phyloP scores from a whole-genome alignment of 2,888 invertebrate species.

The Heterodera filipjevi region DNA sequence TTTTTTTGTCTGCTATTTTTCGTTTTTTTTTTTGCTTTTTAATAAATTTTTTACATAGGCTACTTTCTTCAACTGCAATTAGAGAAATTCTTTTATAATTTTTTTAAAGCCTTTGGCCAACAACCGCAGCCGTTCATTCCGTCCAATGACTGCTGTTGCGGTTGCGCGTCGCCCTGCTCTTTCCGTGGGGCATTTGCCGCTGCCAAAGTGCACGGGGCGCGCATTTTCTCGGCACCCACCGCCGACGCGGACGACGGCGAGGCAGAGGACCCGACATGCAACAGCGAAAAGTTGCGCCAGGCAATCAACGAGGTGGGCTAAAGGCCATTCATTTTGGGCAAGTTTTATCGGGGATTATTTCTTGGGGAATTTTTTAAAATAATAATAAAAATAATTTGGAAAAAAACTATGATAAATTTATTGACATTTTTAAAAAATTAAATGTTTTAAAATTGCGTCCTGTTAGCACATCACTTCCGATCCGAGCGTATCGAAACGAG shows the following conservation, averaged over 20 bases:
- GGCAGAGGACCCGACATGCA: constrained; percentile 60
- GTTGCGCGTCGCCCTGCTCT: constrained; percentile 58
- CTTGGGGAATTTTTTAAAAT: neutral
- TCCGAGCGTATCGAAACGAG: constrained; percentile 60
- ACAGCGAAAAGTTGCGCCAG: constrained; percentile 55
- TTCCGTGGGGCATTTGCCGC: constrained; percentile 45
- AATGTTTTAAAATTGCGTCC: constrained; percentile 3
- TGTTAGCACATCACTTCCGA: constrained; percentile 60
- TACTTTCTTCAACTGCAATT: too few relatives aligned
- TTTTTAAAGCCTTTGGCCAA: neutral
- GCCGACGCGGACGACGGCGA: constrained; percentile 50
- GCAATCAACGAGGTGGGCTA: constrained; percentile 54
- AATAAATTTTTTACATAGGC: too few relatives aligned
- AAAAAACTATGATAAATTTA: too few relatives aligned
- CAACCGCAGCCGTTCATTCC: constrained; percentile 27
- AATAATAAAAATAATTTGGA: too few relatives aligned
- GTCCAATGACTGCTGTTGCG: constrained; percentile 48
- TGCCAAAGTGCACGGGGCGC: constrained; percentile 54
- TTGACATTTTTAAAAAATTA: too few relatives aligned
- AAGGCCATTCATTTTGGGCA: too few relatives aligned
- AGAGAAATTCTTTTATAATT: too few relatives aligned
- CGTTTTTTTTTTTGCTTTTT: too few relatives aligned
- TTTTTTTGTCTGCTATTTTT: too few relatives aligned
- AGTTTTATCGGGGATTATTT: neutral
- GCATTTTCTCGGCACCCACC: constrained; percentile 48